Evolutionary conservation across 2,113 vertebrate genomes (phyloP).

Genomic region (Callionymus lyra): DNA sequence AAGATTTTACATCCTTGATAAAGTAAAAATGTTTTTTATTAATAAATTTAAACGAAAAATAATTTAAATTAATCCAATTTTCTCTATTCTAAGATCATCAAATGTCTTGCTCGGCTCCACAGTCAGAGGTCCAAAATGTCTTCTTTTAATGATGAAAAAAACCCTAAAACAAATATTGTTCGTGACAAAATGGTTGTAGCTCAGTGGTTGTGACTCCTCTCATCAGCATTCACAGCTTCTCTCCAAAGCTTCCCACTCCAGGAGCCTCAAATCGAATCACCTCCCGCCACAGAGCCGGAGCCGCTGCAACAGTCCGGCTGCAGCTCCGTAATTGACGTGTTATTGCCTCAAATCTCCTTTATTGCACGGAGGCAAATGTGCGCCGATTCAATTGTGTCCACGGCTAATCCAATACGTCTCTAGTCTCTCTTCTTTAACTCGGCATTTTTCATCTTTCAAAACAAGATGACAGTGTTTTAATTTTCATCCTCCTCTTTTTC

Average conservation of each 20-base stretch:
- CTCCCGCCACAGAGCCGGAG: slow-evolving; percentile 39
- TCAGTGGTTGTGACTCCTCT: slow-evolving; percentile 22
- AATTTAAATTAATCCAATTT: too few species aligned
- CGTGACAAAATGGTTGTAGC: slow-evolving; percentile 20
- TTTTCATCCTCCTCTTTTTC: slow-evolving; percentile 83
- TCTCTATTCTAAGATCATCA: too few species aligned
- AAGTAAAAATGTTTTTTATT: too few species aligned
- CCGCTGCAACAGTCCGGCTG: slow-evolving; percentile 39
- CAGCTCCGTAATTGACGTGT: slow-evolving; percentile 80
- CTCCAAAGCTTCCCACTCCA: slow-evolving; percentile 61
- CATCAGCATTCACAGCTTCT: slow-evolving; percentile 66
- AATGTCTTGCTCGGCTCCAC: too few species aligned
- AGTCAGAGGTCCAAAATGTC: background rate
- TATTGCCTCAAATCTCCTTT: slow-evolving; percentile 96
- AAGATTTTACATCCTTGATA: too few species aligned
- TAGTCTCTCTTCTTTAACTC: slow-evolving; percentile 72
- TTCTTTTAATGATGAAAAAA: too few species aligned
- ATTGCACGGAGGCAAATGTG: slow-evolving; percentile 87
- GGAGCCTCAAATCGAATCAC: slow-evolving; percentile 48
- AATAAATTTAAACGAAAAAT: too few species aligned
- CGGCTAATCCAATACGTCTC: slow-evolving; percentile 82
- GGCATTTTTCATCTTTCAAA: slow-evolving; percentile 69
- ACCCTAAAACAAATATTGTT: slow-evolving; percentile 1
- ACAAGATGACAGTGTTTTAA: slow-evolving; percentile 86
- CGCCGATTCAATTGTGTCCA: slow-evolving; percentile 85